Evolutionary conservation across 2,113 vertebrate genomes (phyloP).

Genomic region (Plectropomus leopardus): DNA sequence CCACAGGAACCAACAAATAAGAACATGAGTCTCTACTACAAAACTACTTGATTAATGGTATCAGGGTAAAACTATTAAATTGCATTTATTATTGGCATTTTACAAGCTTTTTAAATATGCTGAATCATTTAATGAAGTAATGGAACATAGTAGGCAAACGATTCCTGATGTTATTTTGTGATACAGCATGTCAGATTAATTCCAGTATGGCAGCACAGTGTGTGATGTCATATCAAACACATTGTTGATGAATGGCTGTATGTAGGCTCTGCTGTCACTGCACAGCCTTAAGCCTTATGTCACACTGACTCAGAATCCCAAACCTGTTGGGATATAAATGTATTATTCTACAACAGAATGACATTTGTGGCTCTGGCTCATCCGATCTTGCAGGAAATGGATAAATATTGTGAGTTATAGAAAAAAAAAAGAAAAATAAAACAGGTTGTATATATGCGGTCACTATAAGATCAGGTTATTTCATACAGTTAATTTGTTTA

Average conservation of each 20-base stretch:
- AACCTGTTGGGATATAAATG: constrained; percentile 17
- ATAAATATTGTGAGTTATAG: not conserved
- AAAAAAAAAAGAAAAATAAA: too few relatives aligned
- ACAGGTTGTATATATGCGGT: not conserved
- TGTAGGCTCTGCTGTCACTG: constrained; percentile 18
- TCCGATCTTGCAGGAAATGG: not conserved
- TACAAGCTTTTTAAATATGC: not conserved
- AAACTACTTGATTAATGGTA: too few relatives aligned
- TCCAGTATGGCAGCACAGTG: not conserved
- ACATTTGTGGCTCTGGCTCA: not conserved
- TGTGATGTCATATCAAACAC: constrained; percentile 13
- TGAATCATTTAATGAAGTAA: not conserved
- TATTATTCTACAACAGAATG: not conserved
- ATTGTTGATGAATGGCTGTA: constrained; percentile 12
- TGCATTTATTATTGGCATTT: not conserved
- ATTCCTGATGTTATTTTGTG: constrained; percentile 10
- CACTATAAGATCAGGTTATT: not conserved
- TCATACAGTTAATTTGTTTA: not conserved
- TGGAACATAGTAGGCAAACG: not conserved
- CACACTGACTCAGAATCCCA: constrained; percentile 10
- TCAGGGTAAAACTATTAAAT: too few relatives aligned
- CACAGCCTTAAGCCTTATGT: constrained; percentile 22
- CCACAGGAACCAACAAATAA: not conserved
- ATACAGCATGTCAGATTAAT: constrained; percentile 19
- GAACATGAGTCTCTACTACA: not conserved